A percentile compares a stretch with the other conserved stretches of the same genome.
phyloP scores from a whole-genome alignment of 2,113 vertebrate species.

The Panthera leo region DNA sequence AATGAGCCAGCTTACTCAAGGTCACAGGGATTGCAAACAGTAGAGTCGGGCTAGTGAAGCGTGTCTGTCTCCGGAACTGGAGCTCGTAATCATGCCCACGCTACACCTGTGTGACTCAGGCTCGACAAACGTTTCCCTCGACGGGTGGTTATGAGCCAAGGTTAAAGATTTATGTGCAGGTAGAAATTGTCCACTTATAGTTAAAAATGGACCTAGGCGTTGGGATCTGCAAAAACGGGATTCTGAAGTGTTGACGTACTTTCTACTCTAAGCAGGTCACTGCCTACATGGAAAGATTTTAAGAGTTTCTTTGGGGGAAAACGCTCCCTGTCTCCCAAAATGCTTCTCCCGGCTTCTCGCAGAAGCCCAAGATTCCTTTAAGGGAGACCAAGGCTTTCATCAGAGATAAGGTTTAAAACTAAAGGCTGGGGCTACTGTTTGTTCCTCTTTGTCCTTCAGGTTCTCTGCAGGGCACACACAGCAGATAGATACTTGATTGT shows the following conservation, averaged over 20 bases:
- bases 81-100: too few relatives aligned
- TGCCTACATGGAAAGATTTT: neutral
- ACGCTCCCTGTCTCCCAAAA: fast-evolving
- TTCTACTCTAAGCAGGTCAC: neutral
- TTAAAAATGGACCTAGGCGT: neutral
- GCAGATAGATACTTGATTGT: neutral
- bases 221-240: neutral
- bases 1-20: neutral
- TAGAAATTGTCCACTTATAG: neutral
- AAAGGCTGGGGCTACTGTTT: neutral
- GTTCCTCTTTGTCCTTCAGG: neutral
- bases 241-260: neutral
- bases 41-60: neutral
- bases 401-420: neutral
- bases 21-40: neutral
- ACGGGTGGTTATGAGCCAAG: neutral
- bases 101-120: neutral
- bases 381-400: neutral
- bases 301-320: neutral
- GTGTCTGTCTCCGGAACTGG: neutral
- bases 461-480: neutral
- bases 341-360: neutral
- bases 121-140: neutral
- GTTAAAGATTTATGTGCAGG: neutral
- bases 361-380: neutral